These are phyloP conservation scores for Sardina pilchardus DNA, from an alignment of 2,113 vertebrate genomes.

Conservation along the genomic window DNA sequence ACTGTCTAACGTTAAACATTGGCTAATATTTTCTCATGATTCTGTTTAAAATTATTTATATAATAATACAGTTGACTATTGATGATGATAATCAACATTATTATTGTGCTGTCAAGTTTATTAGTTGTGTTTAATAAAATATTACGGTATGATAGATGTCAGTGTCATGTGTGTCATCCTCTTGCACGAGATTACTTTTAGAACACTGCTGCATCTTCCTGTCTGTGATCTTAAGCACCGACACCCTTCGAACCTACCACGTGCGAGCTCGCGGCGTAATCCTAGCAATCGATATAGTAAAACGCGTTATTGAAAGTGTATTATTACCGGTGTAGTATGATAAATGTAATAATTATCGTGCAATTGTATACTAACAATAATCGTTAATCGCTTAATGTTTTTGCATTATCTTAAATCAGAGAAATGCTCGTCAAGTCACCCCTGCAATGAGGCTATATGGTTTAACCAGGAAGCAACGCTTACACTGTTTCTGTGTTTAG, in stretches of 20 bases:
- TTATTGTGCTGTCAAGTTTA: background rate
- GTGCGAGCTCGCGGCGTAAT: background rate
- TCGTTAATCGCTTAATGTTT: background rate
- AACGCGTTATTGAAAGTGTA: background rate
- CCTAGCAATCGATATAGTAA: background rate
- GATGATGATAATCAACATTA: background rate
- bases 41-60: background rate
- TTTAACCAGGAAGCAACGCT: conserved; percentile 67
- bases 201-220: background rate
- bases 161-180: too few species aligned
- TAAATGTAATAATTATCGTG: background rate
- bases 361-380: too few species aligned
- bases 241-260: background rate
- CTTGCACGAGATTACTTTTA: background rate
- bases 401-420: background rate
- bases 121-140: background rate
- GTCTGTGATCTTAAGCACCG: too few species aligned
- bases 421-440: background rate
- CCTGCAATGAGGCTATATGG: conserved; percentile 42
- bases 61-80: too few species aligned
- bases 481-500: conserved; percentile 57
- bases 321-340: background rate
- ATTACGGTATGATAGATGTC: background rate
- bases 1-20: background rate
- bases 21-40: background rate